These are phyloP conservation scores for Acrocera orbiculus DNA, from an alignment of 2,888 invertebrate species.

Conservation along the genomic window DNA sequence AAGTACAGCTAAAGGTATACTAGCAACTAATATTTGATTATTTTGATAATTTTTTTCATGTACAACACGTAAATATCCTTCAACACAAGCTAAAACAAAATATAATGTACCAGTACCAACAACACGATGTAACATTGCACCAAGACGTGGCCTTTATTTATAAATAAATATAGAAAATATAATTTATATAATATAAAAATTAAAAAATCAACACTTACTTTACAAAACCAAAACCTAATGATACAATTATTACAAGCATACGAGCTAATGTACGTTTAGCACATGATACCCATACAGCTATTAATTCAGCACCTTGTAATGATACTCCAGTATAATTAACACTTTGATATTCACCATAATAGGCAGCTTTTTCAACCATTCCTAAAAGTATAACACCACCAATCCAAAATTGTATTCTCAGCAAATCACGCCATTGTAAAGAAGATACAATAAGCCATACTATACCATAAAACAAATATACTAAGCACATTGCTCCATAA, in stretches of 20 bases:
- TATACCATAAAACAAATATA: conserved; percentile 67
- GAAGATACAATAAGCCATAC: conserved; percentile 71
- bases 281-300: conserved; percentile 83
- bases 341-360: conserved; percentile 73
- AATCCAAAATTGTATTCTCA: conserved; percentile 92
- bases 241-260: conserved; percentile 87
- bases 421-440: conserved; percentile 75
- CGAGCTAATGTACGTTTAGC: conserved; percentile 79
- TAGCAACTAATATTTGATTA: conserved; percentile 51
- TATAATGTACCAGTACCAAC: conserved; percentile 69
- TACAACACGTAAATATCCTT: conserved; percentile 64
- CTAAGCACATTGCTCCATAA: conserved; percentile 76
- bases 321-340: conserved; percentile 50
- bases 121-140: conserved; percentile 74
- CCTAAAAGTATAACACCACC: conserved; percentile 78
- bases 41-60: conserved; percentile 43
- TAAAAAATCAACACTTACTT: conserved; percentile 42
- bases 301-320: conserved; percentile 53
- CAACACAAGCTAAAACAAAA: conserved; percentile 67
- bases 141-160: conserved; percentile 58
- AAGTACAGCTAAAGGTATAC: conserved; percentile 69
- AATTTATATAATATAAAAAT: conserved; percentile 1
- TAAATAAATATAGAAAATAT: conserved; percentile 4
- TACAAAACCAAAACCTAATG: conserved; percentile 88
- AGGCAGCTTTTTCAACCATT: conserved; percentile 75